These are phyloP conservation scores for Peromyscus nudipes DNA, from an alignment of 2,797 vertebrate genomes.

Conservation along the genomic window DNA sequence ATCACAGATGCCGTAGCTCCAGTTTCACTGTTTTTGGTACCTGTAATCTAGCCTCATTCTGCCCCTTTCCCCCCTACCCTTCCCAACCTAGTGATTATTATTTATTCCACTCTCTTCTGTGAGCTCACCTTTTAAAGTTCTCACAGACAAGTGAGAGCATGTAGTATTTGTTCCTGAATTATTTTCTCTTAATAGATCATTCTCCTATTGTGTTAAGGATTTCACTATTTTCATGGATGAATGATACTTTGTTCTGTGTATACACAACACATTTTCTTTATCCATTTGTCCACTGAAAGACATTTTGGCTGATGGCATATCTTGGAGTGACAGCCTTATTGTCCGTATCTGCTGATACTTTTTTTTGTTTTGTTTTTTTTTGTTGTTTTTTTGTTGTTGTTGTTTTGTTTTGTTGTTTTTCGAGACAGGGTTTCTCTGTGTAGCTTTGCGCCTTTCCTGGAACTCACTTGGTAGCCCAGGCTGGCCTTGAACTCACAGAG, in stretches of 20 bases:
- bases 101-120: background rate
- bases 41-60: background rate
- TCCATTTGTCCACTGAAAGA: background rate
- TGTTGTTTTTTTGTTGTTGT: no score
- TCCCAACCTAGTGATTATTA: background rate
- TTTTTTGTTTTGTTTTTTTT: no score
- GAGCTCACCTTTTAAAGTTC: background rate
- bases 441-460: no score
- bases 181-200: background rate
- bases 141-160: background rate
- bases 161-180: background rate
- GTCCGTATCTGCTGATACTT: background rate
- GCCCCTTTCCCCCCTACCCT: accelerated
- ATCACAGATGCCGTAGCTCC: background rate
- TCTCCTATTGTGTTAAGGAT: background rate
- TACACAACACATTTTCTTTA: background rate
- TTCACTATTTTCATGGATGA: background rate
- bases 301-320: background rate
- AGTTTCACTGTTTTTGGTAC: background rate
- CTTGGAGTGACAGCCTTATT: background rate
- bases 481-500: no score
- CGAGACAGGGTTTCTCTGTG: no score
- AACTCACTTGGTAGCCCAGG: no score
- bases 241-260: background rate
- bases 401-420: no score